These are phyloP conservation scores for Drusus annulatus DNA, from an alignment of 1,140 invertebrate species.

Conservation along the genomic window DNA sequence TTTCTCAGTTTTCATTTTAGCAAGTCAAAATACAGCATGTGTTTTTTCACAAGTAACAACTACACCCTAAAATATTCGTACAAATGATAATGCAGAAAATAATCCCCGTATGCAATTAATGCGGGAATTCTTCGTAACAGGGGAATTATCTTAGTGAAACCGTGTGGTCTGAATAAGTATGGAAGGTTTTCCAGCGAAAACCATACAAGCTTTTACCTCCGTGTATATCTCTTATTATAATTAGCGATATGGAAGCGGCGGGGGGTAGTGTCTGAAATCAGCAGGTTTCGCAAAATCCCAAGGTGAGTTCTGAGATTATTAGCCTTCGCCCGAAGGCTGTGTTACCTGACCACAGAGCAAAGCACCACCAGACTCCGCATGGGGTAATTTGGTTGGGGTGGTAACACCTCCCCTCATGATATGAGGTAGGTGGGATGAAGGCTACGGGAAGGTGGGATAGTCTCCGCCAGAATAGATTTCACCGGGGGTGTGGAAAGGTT, in stretches of 20 bases:
- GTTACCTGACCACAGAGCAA: conserved; percentile 34
- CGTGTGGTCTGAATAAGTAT: conserved; percentile 13
- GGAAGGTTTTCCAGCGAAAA: not conserved
- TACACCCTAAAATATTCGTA: no score
- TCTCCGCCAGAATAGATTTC: not conserved
- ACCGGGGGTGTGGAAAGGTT: conserved; percentile 33
- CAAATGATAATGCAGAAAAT: not conserved
- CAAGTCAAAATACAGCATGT: no score
- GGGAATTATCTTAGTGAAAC: conserved; percentile 12
- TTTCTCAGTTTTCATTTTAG: no score
- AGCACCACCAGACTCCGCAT: conserved; percentile 17
- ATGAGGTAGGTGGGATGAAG: not conserved
- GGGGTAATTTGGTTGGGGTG: conserved; percentile 16
- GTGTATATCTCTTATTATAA: conserved; percentile 32
- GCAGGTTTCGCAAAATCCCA: conserved; percentile 43
- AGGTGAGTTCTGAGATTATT: conserved; percentile 41
- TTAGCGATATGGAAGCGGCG: conserved; percentile 28
- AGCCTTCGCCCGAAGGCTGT: conserved; percentile 17
- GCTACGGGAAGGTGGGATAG: conserved; percentile 1
- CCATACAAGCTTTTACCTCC: conserved; percentile 6
- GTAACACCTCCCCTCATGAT: not conserved
- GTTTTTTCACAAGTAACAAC: no score
- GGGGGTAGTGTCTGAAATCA: conserved; percentile 38
- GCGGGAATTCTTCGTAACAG: not conserved
- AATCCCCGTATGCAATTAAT: not conserved